Evolutionary conservation across 2,797 vertebrate species (phyloP).

Genomic region (Cichlasoma orientale): DNA sequence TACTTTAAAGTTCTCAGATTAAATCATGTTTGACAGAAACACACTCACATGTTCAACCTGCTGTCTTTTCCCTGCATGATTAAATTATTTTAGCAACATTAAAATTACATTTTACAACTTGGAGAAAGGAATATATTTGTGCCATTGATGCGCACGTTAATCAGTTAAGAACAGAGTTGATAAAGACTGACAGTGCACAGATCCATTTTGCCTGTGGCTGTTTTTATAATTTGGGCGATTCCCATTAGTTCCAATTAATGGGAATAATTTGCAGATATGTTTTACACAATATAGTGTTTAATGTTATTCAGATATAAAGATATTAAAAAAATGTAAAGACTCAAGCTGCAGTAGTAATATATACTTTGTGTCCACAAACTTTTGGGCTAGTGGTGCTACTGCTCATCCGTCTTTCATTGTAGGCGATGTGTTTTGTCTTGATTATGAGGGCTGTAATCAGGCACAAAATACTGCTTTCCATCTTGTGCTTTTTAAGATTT

Average conservation of each 20-base stretch:
- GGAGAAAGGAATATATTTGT: neutral
- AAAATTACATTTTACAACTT: neutral
- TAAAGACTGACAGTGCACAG: neutral
- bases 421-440: constrained; percentile 21
- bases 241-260: neutral
- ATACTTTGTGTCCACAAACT: neutral
- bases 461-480: constrained; percentile 43
- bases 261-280: neutral
- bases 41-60: neutral
- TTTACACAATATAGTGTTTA: neutral
- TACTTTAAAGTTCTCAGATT: neutral
- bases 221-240: neutral
- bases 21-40: neutral
- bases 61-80: neutral
- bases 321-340: neutral
- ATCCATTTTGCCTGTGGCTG: neutral
- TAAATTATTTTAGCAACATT: neutral
- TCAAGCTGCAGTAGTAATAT: neutral
- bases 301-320: neutral
- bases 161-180: neutral
- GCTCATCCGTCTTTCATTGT: constrained; percentile 20
- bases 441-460: constrained; percentile 49
- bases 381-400: neutral
- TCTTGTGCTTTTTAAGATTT: constrained; percentile 26
- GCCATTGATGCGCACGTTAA: neutral